Evolutionary conservation across 2,797 vertebrate genomes (phyloP).

Genomic region (Manis pentadactyla): DNA sequence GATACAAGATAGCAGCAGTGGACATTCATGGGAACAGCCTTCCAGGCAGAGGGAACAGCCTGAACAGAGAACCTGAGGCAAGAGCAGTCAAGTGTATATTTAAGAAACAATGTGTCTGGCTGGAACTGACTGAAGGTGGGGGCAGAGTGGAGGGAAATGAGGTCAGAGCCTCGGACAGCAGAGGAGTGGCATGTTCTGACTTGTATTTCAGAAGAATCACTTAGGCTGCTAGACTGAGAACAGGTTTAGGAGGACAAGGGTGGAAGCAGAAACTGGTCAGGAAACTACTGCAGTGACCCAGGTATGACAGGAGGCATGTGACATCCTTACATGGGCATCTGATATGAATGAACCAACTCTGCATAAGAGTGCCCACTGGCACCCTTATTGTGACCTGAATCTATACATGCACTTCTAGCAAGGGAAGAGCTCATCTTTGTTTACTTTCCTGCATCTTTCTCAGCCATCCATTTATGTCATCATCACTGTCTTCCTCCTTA

Average conservation of each 20-base stretch:
- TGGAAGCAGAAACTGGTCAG: not conserved
- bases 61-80: not conserved
- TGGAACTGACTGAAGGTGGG: not conserved
- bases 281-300: not conserved
- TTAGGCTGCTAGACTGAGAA: not conserved
- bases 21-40: not conserved
- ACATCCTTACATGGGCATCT: not conserved
- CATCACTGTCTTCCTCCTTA: not conserved
- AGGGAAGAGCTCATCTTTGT: not conserved
- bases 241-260: not conserved
- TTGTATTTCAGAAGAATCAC: not conserved
- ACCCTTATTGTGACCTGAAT: not conserved
- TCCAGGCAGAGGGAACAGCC: not conserved
- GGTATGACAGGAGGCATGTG: not conserved
- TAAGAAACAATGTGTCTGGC: not conserved
- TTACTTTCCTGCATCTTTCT: not conserved
- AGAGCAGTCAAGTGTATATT: not conserved
- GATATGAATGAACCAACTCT: not conserved
- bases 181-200: not conserved
- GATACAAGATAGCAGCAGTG: not conserved
- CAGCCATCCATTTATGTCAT: accelerated
- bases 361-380: too few species aligned
- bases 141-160: not conserved
- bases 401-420: too few species aligned
- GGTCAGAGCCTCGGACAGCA: not conserved